Evolutionary conservation across 2,797 vertebrate species (phyloP).

Genomic region (Paguma larvata): DNA sequence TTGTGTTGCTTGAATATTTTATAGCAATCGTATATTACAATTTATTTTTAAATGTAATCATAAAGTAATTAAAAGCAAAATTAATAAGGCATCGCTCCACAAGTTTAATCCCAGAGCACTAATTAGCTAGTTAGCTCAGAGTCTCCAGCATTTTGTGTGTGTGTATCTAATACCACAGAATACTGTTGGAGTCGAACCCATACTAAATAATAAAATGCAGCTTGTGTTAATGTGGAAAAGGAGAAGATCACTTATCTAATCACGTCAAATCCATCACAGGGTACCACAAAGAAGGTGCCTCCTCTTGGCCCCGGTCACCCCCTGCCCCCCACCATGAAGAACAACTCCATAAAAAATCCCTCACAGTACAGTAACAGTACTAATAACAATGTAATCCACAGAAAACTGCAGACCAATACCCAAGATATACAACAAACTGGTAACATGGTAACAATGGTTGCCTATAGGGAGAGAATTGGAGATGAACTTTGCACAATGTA

Average conservation of each 20-base stretch:
- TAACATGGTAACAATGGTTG: neutral
- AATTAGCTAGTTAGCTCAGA: conserved; percentile 27
- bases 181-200: neutral
- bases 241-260: neutral
- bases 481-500: neutral
- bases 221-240: neutral
- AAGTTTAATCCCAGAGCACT: conserved; percentile 17
- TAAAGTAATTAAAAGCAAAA: conserved; percentile 50
- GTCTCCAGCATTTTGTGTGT: neutral
- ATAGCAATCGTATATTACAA: neutral
- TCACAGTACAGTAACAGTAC: neutral
- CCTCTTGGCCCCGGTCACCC: neutral
- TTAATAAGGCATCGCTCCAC: neutral
- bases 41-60: conserved; percentile 47
- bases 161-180: neutral
- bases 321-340: neutral
- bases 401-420: neutral
- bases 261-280: neutral
- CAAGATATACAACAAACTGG: neutral
- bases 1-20: conserved; percentile 48
- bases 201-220: conserved; percentile 31
- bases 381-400: neutral
- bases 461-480: neutral
- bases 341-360: neutral
- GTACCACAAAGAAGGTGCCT: neutral